Evolutionary conservation across 2,888 invertebrate species (phyloP).

Genomic region (Deilephila elpenor): DNA sequence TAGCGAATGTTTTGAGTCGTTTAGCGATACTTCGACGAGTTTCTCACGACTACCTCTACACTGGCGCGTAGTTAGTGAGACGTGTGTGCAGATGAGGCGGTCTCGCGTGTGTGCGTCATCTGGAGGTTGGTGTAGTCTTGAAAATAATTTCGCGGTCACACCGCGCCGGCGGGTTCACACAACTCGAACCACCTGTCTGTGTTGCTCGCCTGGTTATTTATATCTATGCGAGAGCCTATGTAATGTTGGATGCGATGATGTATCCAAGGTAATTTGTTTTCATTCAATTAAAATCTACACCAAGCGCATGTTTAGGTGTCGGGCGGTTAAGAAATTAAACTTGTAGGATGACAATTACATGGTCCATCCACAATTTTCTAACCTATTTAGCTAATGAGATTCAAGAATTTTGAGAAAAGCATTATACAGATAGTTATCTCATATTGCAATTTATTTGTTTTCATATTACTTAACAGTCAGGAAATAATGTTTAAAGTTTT

Average conservation of each 20-base stretch:
- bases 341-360: background rate
- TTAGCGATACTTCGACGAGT: conserved; percentile 66
- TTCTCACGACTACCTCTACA: conserved; percentile 83
- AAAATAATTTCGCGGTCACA: conserved; percentile 85
- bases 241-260: conserved; percentile 41
- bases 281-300: conserved; percentile 32
- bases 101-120: conserved; percentile 61
- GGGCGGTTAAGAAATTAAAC: conserved; percentile 25
- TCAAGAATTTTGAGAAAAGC: too few relatives aligned
- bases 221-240: conserved; percentile 79
- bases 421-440: too few relatives aligned
- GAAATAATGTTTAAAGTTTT: too few relatives aligned
- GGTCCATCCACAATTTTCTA: too few relatives aligned
- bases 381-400: too few relatives aligned
- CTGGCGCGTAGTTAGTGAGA: conserved; percentile 72
- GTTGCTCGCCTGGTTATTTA: conserved; percentile 83
- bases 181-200: conserved; percentile 82
- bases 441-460: too few relatives aligned
- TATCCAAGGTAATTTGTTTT: conserved; percentile 43
- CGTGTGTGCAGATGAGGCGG: conserved; percentile 63
- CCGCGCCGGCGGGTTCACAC: conserved; percentile 79
- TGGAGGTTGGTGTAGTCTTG: conserved; percentile 83
- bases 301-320: background rate
- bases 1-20: conserved; percentile 47
- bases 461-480: too few relatives aligned